Evolutionary conservation across 2,888 invertebrate genomes (phyloP).

Genomic region (Eudemis profundana): DNA sequence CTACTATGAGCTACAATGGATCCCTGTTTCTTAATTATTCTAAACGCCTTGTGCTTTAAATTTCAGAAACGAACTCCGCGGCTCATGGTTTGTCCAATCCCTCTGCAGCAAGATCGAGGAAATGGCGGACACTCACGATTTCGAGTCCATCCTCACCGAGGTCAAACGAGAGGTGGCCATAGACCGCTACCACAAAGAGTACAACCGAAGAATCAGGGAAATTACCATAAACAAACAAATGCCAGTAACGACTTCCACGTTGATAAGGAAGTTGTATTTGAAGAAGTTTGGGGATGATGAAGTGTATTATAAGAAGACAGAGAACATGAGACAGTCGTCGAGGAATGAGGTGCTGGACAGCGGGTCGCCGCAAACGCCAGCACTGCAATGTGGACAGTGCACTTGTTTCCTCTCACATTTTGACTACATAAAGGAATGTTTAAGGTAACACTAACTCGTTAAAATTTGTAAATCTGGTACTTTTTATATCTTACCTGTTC

Average conservation of each 20-base stretch:
- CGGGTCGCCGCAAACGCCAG: conserved; percentile 50
- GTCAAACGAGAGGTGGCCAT: conserved; percentile 71
- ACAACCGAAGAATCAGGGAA: conserved; percentile 28
- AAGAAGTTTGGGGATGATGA: conserved; percentile 29
- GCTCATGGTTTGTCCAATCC: conserved; percentile 75
- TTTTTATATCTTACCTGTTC: no score
- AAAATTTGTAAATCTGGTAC: no score
- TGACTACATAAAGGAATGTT: conserved; percentile 35
- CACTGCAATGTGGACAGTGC: conserved; percentile 51
- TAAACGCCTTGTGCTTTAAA: neutral
- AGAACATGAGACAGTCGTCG: conserved; percentile 45
- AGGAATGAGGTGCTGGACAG: conserved; percentile 54
- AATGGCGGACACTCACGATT: conserved; percentile 58
- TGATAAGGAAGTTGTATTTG: conserved; percentile 38
- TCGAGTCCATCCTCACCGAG: conserved; percentile 69
- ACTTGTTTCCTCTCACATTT: conserved; percentile 43
- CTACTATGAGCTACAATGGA: no score
- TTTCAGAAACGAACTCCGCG: conserved; percentile 60
- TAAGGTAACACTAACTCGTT: conserved; percentile 58
- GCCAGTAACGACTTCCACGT: conserved; percentile 38
- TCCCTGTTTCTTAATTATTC: neutral
- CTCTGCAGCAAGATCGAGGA: conserved; percentile 66
- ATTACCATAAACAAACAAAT: conserved; percentile 36
- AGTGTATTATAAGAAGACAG: conserved; percentile 55
- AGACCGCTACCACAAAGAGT: conserved; percentile 53